Base-by-base conservation (phyloP, 2,113 vertebrate genomes). In the Ginglymostoma cirratum region DNA sequence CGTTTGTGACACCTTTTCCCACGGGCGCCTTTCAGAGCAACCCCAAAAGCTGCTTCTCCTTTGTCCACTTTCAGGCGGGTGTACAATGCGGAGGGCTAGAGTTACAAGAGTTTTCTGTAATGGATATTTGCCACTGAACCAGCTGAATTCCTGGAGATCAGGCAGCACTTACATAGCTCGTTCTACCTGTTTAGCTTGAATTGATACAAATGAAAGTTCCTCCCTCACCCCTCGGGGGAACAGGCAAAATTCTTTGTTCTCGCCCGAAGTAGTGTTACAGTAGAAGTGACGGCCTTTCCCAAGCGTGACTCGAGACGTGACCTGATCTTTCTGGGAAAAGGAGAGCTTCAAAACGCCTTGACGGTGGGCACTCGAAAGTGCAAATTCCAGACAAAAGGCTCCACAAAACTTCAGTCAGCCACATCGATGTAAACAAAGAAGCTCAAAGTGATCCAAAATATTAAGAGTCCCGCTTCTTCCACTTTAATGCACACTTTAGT, bases 141-240 rank as follows among this genome's bases (percentile, higher is more conserved):
- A 12, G 8, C 69, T 72, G 78, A 65, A 80, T 83, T 90, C 96
- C 96, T 96, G 87, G 48, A 96, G 96, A 78, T 96, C 52, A 69
- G 94, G 96, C 95, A 90, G 95, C 96, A 96, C 96, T 96, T 87
- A 89, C 92, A 80, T 96, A 97, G 96, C 97, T 96, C 97, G 97
- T 97, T 96, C 96, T 97, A 97, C 98, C 96, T 96, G 97, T 98
- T 97, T 96, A 96, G 96, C 96, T 97, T 97, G 97, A 97, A 97
- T 96, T 96, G 96, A 97, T 97, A 97, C 96, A 97, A 96, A 96
- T 93, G 95, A 96, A 96, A 76, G 96, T 95, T n/a, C 38, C 8
- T 34, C 5, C 6, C 30, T 69, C 86, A 66, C 14, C 89, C 89
- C 61, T 93, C 89, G 93, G 70, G 93, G 70, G 93, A 95, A 48